Conservation (phyloP, 2,113 vertebrate genomes). For the Hylia prasina region DNA sequence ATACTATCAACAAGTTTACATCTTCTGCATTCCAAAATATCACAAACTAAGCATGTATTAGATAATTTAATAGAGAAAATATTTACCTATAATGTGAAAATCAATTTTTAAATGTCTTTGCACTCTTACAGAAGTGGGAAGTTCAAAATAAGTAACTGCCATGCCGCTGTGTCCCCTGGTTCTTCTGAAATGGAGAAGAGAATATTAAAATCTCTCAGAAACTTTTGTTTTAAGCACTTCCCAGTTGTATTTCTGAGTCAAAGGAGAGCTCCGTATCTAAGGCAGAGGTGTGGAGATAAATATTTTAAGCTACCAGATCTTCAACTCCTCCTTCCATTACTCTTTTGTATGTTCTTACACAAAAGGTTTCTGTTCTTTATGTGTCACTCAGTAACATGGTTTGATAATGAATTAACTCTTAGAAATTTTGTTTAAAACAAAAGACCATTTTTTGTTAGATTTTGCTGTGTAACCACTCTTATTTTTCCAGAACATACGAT, state of each 20-base stretch:
- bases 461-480: background rate
- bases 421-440: background rate
- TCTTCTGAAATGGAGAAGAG: background rate
- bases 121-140: background rate
- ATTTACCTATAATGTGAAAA: background rate
- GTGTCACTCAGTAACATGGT: background rate
- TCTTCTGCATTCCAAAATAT: background rate
- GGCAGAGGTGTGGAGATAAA: background rate
- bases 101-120: background rate
- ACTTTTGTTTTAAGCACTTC: background rate
- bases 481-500: background rate
- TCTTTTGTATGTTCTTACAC: rapidly evolving
- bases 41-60: background rate
- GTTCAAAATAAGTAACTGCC: background rate
- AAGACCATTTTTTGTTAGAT: background rate
- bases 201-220: background rate
- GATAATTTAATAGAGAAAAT: background rate
- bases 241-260: background rate
- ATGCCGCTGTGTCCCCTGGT: background rate
- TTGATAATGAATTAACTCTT: background rate
- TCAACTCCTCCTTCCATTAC: background rate
- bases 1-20: background rate
- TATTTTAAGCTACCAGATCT: background rate
- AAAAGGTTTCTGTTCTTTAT: background rate
- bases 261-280: background rate